Percentiles rank a stretch among this genome's conserved stretches.
phyloP scores from a whole-genome alignment of 2,797 vertebrate genomes.

The Typhlichthys subterraneus region DNA sequence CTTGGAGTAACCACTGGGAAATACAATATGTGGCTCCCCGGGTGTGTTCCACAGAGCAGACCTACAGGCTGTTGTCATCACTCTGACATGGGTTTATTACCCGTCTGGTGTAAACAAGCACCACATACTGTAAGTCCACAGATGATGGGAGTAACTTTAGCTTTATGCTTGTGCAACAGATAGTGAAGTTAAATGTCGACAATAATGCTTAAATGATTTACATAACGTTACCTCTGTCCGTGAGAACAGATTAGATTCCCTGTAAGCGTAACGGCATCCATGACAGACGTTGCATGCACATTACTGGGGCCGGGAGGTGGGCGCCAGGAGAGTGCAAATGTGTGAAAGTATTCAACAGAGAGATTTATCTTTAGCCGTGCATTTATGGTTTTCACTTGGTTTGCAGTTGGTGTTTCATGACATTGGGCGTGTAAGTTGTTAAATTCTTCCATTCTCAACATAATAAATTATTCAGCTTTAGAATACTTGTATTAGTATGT shows the following conservation, averaged over 20 bases:
- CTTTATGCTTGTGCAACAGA: conserved; percentile 6
- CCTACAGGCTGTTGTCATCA: conserved; percentile 5
- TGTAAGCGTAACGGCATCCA: conserved; percentile 39
- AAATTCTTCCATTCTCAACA: conserved; percentile 2
- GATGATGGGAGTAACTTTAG: conserved; percentile 1
- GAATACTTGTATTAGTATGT: too few species aligned
- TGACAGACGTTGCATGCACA: conserved; percentile 34
- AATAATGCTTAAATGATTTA: conserved; percentile 12
- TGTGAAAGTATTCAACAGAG: conserved; percentile 62
- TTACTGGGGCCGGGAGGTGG: conserved; percentile 32
- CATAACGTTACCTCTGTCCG: conserved; percentile 38
- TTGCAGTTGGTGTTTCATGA: conserved; percentile 54
- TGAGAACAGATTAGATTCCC: conserved; percentile 41
- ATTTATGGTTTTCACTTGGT: conserved; percentile 44
- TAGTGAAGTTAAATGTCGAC: conserved; percentile 22
- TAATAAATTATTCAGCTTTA: too few species aligned
- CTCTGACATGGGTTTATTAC: conserved; percentile 17
- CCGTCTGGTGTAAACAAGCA: conserved; percentile 39
- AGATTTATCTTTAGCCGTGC: conserved; percentile 60
- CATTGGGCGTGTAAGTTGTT: neutral
- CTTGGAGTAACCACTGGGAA: conserved; percentile 39
- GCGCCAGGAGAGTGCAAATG: conserved; percentile 46
- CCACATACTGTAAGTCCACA: conserved; percentile 3
- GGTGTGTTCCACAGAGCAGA: conserved; percentile 21
- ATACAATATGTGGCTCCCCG: conserved; percentile 47